A percentile compares a stretch with the other conserved stretches of the same genome.
Conservation (phyloP, 2,113 vertebrate genomes). For the Aldabrachelys gigantea region DNA sequence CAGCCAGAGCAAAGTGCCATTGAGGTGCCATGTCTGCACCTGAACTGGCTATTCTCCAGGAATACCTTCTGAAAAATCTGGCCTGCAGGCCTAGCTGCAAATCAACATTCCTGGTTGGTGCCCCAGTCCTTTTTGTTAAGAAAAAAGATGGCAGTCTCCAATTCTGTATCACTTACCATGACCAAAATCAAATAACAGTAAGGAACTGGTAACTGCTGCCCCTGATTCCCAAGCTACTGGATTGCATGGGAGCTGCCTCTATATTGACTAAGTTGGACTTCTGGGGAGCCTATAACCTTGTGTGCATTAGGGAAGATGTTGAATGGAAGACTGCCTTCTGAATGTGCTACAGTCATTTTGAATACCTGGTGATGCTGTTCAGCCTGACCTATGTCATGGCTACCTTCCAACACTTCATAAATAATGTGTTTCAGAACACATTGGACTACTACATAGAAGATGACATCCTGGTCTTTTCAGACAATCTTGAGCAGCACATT, state of each 20-base stretch:
- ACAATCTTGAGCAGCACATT: neutral
- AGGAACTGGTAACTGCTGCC: too few species aligned
- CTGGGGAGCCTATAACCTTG: neutral
- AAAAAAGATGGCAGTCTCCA: too few species aligned
- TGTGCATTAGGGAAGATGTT: neutral
- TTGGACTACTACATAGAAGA: neutral
- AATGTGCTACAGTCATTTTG: neutral
- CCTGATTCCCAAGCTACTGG: too few species aligned
- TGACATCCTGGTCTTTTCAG: neutral
- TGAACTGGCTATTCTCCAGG: neutral
- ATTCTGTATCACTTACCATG: too few species aligned
- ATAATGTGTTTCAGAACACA: neutral
- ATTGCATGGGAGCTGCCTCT: neutral
- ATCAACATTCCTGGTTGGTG: neutral
- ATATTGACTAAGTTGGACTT: neutral
- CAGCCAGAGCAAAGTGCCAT: neutral
- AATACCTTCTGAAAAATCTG: neutral
- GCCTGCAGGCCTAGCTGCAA: neutral
- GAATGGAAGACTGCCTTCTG: neutral
- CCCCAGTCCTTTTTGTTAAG: too few species aligned
- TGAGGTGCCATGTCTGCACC: neutral
- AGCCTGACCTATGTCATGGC: neutral
- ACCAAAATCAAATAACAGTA: too few species aligned
- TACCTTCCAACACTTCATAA: neutral
- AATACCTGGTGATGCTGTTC: neutral